Conservation (phyloP, 2,888 invertebrate genomes). For the Xanthia icteritia region DNA sequence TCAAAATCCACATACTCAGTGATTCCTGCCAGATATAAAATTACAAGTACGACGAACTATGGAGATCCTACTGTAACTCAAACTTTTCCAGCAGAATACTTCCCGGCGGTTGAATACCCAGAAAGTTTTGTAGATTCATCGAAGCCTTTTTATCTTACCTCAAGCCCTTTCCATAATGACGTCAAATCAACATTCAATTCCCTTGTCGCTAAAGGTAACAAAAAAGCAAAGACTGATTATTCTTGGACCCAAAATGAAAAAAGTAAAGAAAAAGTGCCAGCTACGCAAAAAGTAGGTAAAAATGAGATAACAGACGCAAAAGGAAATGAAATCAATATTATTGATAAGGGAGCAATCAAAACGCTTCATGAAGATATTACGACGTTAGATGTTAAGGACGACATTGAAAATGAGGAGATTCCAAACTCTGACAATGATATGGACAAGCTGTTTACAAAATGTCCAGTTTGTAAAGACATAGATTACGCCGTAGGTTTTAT, state of each 20-base stretch:
- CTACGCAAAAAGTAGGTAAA: slow-evolving; percentile 14
- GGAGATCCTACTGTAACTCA: slow-evolving; percentile 39
- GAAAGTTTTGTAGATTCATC: slow-evolving; percentile 73
- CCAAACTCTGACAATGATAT: slow-evolving; percentile 1
- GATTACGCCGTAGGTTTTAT: slow-evolving; percentile 36
- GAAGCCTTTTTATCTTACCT: slow-evolving; percentile 77
- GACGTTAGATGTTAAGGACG: slow-evolving; percentile 1
- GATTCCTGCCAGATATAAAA: slow-evolving; percentile 67
- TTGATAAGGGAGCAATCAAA: slow-evolving; percentile 23
- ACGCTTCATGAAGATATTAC: slow-evolving; percentile 11
- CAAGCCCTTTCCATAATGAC: slow-evolving; percentile 76
- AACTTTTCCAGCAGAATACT: slow-evolving; percentile 63
- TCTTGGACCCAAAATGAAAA: slow-evolving; percentile 21
- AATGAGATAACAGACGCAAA: slow-evolving; percentile 34
- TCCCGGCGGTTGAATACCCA: slow-evolving; percentile 76
- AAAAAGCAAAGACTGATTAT: slow-evolving; percentile 44
- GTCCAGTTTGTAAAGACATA: slow-evolving; percentile 17
- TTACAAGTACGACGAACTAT: slow-evolving; percentile 55
- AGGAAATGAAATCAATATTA: slow-evolving; percentile 32
- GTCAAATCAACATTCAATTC: slow-evolving; percentile 73
- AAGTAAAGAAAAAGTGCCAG: slow-evolving; percentile 25
- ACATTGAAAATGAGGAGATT: slow-evolving; percentile 2
- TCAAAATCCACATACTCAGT: slow-evolving; percentile 51
- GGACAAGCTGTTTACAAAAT: slow-evolving; percentile 15
- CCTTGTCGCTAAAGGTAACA: slow-evolving; percentile 33